phyloP scores from a whole-genome alignment of 2,888 invertebrate species.

The Frankliniella fusca region DNA sequence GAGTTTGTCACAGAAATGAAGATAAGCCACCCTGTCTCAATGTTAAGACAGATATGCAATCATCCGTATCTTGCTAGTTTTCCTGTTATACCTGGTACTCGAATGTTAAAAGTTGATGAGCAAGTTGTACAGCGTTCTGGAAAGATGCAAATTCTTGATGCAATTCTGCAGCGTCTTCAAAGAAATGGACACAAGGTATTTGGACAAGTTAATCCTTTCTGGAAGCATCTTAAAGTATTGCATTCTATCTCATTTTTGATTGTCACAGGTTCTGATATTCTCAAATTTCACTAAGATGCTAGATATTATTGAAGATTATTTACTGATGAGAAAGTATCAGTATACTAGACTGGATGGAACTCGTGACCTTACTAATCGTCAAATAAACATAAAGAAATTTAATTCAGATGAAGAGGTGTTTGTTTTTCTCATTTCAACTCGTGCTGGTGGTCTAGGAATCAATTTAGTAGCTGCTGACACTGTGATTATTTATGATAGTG shows the following conservation, averaged over 20 bases:
- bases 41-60: constrained; percentile 57
- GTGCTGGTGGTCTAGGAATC: constrained; percentile 67
- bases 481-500: constrained; percentile 62
- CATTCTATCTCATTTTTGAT: too few species aligned
- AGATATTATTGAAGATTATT: constrained; percentile 62
- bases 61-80: constrained; percentile 64
- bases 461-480: constrained; percentile 66
- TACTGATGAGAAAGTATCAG: constrained; percentile 46
- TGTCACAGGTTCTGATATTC: constrained; percentile 58
- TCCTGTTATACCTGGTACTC: constrained; percentile 49
- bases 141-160: constrained; percentile 61
- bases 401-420: constrained; percentile 51
- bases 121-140: constrained; percentile 55
- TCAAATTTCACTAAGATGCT: constrained; percentile 60
- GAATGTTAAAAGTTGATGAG: constrained; percentile 49
- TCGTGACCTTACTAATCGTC: constrained; percentile 48
- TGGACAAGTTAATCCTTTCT: neutral
- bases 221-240: too few species aligned
- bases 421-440: constrained; percentile 61
- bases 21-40: constrained; percentile 50
- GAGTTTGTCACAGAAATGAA: constrained; percentile 37
- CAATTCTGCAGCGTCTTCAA: constrained; percentile 56
- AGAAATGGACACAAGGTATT: constrained; percentile 50
- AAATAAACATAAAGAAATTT: constrained; percentile 50
- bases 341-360: constrained; percentile 59